Evolutionary conservation across 2,888 invertebrate genomes (phyloP), one percentile per base, ranked within the genome.

Genomic region (Margaritifera margaritifera): DNA sequence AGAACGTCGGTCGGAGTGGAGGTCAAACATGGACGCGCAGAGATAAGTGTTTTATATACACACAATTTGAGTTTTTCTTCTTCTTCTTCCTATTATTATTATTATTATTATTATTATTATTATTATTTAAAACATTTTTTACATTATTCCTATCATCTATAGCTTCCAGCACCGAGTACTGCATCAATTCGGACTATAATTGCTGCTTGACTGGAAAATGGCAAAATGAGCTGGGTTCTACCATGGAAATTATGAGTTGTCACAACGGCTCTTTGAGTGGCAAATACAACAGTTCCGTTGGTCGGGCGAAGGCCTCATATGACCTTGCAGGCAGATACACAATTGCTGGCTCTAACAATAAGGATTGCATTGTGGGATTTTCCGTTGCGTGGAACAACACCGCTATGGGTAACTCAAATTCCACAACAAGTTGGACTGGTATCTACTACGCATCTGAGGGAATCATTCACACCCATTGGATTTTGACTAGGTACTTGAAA

Each of bases 261-360:
- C 6, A 58, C 25, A 4, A 31, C 4, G 65, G 65, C 4, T 11
- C 19, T 20, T 52, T 65, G 3, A 25, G 0, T 20, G 65, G 65
- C 2, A 31, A 58, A 31, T 65, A 65, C 42, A 65, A 55, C 55
- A 65, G 19, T n/a, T 51, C 31, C 19, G 65, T 65, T 6, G 65
- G 65, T 56, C 24, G 8, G 22, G 59, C 59, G 11, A 19, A n/a
- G 4, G 65, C 24, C 24, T 58, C 25, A 20, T 65, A 65, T 27
- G 6, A n/a, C 2, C 51, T 65, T 6, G 31, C 58, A 19, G 65
- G 65, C 5, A 54, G 65, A 50, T 65, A 52, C 52, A 52, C 65
- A 5, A 65, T 25, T 19, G 8, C 20, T 22, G 52, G 25, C 27
- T 6, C 27, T 4, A 27, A 27, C 27, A 27, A 27, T 4, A 27